These are phyloP conservation scores for Drosophila subsilvestris DNA, from an alignment of 2,888 invertebrate genomes.

Conservation along the genomic window DNA sequence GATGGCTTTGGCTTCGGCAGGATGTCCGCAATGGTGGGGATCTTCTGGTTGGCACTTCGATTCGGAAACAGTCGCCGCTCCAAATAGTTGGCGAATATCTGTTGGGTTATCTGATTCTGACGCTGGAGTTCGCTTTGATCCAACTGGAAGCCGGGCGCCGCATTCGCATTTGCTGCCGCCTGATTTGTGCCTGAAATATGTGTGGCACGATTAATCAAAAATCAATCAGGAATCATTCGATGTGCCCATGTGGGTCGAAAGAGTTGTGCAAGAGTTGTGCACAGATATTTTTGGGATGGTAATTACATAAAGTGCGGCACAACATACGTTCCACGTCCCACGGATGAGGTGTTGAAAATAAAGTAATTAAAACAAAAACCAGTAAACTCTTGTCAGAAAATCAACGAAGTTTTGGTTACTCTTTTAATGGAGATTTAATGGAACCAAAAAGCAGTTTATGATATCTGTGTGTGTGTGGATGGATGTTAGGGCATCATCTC, in stretches of 20 bases:
- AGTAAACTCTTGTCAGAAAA: constrained; percentile 2
- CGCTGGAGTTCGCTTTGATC: constrained; percentile 87
- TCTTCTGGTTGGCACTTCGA: constrained; percentile 84
- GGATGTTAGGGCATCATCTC: constrained; percentile 11
- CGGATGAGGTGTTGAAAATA: constrained; percentile 54
- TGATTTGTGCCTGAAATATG: not conserved
- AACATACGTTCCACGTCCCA: constrained; percentile 42
- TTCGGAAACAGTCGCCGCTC: constrained; percentile 88
- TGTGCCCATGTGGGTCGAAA: constrained; percentile 57
- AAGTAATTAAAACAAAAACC: constrained; percentile 53
- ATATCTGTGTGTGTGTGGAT: not conserved
- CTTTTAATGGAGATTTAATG: constrained; percentile 26
- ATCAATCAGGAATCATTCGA: constrained; percentile 12
- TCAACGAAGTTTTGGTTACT: constrained; percentile 19
- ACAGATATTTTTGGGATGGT: constrained; percentile 24
- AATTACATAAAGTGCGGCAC: constrained; percentile 65
- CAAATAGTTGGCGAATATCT: constrained; percentile 90
- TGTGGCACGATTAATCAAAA: constrained; percentile 57
- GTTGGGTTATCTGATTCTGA: constrained; percentile 91
- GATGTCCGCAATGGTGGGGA: constrained; percentile 88
- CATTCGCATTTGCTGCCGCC: constrained; percentile 6
- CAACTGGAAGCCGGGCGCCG: constrained; percentile 59
- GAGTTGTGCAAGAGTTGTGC: constrained; percentile 52
- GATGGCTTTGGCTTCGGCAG: constrained; percentile 85
- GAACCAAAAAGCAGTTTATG: not conserved